Evolutionary conservation across 1,140 invertebrate species (phyloP), one percentile per base, ranked within the genome.

Genomic region (Caenorhabditis inopinata): DNA sequence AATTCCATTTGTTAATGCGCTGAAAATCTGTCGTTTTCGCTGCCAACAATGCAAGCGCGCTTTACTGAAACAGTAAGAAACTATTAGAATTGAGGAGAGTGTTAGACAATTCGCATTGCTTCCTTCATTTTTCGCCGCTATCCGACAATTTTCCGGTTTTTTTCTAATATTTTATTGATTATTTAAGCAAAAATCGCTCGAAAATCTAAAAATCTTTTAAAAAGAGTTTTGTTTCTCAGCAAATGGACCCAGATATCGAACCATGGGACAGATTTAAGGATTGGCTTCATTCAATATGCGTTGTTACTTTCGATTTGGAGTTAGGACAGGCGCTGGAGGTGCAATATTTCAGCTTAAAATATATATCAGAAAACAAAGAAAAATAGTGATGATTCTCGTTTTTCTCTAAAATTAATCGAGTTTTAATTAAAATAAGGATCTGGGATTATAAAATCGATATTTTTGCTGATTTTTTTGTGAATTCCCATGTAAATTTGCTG

Each of bases 231-330:
- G 38, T 18, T 68, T 38, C 1, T n/a, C 11, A 2, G 0, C 9
- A 11, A 35, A 68, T 68, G 58, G 58, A 68, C 2, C 58, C 58
- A 18, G 76, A 78, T 27, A 58, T 81, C 27, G 80, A 79, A 48
- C 90, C 90, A 53, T 90, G 90, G 90, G 90, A 90, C 76, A 82
- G 86, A 84, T 94, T 98, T 90, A 92, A 92, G 35, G 93, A 96
- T 89, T 99, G 96, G 96, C 91, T 98, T 78, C 94, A 97, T 89
- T 97, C 95, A 88, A 93, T 98, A 83, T 96, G 95, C 90, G 93
- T 98, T 80, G 96, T 99, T 49, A 98, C 96, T 4, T 99, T 99
- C 91, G 96, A 99, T 91, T 91, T 99, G 83, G 96, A 99, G 90
- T 90, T 98, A 25, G 96, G 96, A 45, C 96, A 99, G 91, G 94